phyloP scores from a whole-genome alignment of 2,888 invertebrate genomes.

The Mesorhabditis belari region DNA sequence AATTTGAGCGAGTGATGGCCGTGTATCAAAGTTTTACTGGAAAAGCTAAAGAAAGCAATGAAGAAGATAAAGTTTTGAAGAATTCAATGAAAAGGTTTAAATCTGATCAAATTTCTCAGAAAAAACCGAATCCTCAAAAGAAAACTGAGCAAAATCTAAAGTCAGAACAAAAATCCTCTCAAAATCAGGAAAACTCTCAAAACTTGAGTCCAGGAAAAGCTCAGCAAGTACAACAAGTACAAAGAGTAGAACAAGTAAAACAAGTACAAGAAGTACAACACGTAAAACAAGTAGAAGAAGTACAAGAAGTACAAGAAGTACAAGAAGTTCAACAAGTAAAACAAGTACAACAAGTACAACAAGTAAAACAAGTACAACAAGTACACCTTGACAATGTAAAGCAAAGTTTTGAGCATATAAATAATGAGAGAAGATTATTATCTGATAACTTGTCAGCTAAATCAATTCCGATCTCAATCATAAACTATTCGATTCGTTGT shows the following conservation, averaged over 20 bases:
- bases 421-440: too few species aligned
- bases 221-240: background rate
- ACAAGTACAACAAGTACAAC: too few species aligned
- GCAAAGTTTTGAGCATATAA: too few species aligned
- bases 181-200: background rate
- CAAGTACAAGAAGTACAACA: background rate
- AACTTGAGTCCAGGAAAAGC: background rate
- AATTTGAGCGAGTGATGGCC: background rate
- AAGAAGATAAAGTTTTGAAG: too few species aligned
- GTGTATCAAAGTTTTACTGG: background rate
- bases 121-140: too few species aligned
- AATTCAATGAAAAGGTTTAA: too few species aligned
- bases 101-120: too few species aligned
- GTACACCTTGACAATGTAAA: too few species aligned
- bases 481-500: background rate
- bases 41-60: background rate
- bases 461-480: background rate
- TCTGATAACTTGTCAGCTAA: too few species aligned
- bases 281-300: too few species aligned
- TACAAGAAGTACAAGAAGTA: background rate
- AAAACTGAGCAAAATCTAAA: too few species aligned
- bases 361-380: too few species aligned
- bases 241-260: background rate
- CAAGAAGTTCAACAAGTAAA: background rate
- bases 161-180: conserved; percentile 2